These are phyloP conservation scores for Tetrapedia diversipes DNA, from an alignment of 2,888 invertebrate genomes.

Conservation along the genomic window DNA sequence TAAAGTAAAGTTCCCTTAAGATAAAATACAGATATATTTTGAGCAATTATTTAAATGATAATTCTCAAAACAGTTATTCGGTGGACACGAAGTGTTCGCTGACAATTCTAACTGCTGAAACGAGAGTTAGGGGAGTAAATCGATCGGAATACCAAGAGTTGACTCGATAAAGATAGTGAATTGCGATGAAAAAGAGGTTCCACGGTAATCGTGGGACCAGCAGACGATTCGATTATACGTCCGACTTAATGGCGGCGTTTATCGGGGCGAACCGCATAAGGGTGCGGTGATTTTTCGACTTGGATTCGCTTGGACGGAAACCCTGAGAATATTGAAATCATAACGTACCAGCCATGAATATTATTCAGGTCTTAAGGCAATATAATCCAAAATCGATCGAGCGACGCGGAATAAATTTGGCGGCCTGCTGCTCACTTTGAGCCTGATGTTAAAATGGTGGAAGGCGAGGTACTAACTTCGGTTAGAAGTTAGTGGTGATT, in stretches of 20 bases:
- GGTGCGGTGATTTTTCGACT: constrained; percentile 76
- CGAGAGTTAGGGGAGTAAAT: too few relatives aligned
- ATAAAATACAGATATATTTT: too few relatives aligned
- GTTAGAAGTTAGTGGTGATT: constrained; percentile 63
- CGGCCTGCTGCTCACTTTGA: constrained; percentile 45
- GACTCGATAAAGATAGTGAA: constrained; percentile 6
- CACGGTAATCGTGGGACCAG: constrained; percentile 45
- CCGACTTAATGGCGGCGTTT: constrained; percentile 63
- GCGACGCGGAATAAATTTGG: constrained; percentile 78
- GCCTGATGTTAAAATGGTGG: constrained; percentile 3
- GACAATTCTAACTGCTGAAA: too few relatives aligned
- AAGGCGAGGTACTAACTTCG: constrained; percentile 43
- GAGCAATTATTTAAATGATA: too few relatives aligned
- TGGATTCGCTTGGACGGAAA: constrained; percentile 49
- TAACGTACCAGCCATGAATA: constrained; percentile 80
- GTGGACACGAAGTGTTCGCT: too few relatives aligned
- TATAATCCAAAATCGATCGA: constrained; percentile 81
- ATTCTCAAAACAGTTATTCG: too few relatives aligned
- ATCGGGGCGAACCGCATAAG: constrained; percentile 66
- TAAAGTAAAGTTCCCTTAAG: too few relatives aligned
- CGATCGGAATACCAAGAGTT: too few relatives aligned
- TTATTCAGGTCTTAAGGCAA: constrained; percentile 80
- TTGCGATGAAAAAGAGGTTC: constrained; percentile 24
- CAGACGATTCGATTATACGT: constrained; percentile 70
- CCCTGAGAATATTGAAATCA: constrained; percentile 78